phyloP scores from a whole-genome alignment of 2,113 vertebrate genomes.

The Gambusia holbrooki region DNA sequence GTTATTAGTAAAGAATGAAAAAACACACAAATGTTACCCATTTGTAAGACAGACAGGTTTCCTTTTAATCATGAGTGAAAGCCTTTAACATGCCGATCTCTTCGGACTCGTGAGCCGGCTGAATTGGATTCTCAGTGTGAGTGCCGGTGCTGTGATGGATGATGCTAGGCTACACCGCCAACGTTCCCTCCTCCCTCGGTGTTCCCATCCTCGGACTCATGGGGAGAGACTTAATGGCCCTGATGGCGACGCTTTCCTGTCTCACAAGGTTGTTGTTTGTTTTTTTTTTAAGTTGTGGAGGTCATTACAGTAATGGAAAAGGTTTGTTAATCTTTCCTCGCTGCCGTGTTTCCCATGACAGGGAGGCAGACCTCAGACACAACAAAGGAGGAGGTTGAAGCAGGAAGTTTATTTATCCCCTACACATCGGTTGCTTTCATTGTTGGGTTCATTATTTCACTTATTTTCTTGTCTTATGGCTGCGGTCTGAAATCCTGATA shows the following conservation, averaged over 20 bases:
- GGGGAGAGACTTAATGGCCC: constrained; percentile 34
- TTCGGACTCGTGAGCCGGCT: neutral
- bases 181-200: constrained; percentile 1
- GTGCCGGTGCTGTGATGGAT: constrained; percentile 1
- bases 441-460: neutral
- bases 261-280: neutral
- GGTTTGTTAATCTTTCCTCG: constrained; percentile 55
- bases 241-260: constrained; percentile 26
- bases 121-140: neutral
- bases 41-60: neutral
- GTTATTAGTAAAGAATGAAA: neutral
- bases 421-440: neutral
- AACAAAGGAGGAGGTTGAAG: constrained; percentile 4
- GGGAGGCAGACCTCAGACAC: constrained; percentile 1
- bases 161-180: neutral
- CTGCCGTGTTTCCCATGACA: constrained; percentile 39
- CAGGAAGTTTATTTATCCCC: neutral
- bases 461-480: neutral
- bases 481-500: no score
- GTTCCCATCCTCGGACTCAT: constrained; percentile 27
- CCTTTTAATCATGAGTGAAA: neutral
- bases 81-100: neutral
- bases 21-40: neutral
- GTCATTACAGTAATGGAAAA: constrained; percentile 69
- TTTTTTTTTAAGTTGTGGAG: constrained; percentile 48